Evolutionary conservation across 1,140 invertebrate species (phyloP), one percentile per base, ranked within the genome.

Genomic region (Aradophagus sp.): DNA sequence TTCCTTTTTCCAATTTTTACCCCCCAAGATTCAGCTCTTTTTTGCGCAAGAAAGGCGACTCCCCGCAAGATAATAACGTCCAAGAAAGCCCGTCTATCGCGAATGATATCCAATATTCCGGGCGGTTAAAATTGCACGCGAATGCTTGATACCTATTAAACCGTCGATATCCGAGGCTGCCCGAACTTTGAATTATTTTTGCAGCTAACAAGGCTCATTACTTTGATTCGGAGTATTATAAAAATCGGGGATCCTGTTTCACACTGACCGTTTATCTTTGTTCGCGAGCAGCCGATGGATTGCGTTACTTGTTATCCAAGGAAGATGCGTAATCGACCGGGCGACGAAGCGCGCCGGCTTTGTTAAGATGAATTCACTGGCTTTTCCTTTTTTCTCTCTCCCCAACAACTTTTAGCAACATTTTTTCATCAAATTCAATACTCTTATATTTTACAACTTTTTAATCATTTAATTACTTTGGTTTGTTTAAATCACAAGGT

Each of bases 151-250:
- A 44, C 44, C 42, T 45, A 59, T 59, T 67, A 67, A 67, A 67
- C 34, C 26, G 45, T 67, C 63, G 53, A 58, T 67, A 53, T 20
- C 19, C 11, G 23, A 58, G 17, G 27, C 48, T 67, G 44, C 41
- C 38, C 45, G 68, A 56, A 65, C 59, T 66, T 69, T 27, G 55
- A 67, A 65, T 69, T 62, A 62, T 70, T 69, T 63, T 69, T 75
- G n/a, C 38, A 48, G 45, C 55, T 73, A 75, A 75, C 66, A 71
- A 75, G 69, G 61, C 69, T 75, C 66, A 66, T 75, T 73, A 73
- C 41, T 67, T 67, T 70, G 55, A 67, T 65, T 61, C 62, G 44
- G 41, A 38, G 41, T 55, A 66, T 75, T 70, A 41, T 63, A 67
- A 67, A 67, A 66, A 31, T 69, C 10, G 13, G 52, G n/a, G 35